Evolutionary conservation across 1,140 invertebrate species (phyloP).

Genomic region (Sarcophaga peregrina): DNA sequence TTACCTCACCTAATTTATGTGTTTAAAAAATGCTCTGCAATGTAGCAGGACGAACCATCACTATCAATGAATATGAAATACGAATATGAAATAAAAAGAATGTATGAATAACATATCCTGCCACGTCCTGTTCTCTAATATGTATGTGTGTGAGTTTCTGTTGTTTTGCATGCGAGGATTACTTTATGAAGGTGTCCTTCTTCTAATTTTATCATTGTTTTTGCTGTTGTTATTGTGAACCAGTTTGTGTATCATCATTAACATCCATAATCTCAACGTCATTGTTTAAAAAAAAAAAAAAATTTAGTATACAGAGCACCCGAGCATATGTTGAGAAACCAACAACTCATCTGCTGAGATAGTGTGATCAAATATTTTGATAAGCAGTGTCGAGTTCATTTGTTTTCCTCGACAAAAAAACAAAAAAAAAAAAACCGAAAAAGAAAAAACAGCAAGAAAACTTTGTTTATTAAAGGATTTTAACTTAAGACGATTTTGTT

Average conservation of each 20-base stretch:
- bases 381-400: not conserved
- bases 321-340: not conserved
- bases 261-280: constrained; percentile 9
- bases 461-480: not conserved
- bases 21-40: no score
- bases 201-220: not conserved
- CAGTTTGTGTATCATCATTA: constrained; percentile 1
- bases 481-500: not conserved
- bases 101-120: no score
- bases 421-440: no score
- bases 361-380: not conserved
- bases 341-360: not conserved
- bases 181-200: not conserved
- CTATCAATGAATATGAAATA: no score
- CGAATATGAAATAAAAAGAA: no score
- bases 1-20: no score
- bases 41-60: no score
- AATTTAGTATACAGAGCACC: not conserved
- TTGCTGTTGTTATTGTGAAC: not conserved
- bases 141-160: no score
- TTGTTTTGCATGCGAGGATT: not conserved
- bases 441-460: no score
- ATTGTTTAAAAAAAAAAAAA: not conserved
- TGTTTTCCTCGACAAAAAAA: not conserved
- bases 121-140: no score